These are phyloP conservation scores for Drosophila stalkeri DNA, from an alignment of 2,888 invertebrate genomes.

Conservation along the genomic window DNA sequence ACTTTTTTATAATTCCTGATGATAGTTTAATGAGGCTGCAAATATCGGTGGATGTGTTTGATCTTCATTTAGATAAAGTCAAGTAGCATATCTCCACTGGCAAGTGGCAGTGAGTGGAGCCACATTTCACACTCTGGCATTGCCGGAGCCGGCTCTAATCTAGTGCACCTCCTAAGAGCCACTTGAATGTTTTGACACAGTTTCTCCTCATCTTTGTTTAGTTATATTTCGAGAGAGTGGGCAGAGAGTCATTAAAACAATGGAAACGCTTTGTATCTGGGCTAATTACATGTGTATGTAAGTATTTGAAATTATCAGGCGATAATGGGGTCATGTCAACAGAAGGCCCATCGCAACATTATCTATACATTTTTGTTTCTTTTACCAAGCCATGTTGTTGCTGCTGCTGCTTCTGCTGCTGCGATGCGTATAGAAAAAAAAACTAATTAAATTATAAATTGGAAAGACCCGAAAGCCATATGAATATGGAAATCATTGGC, in stretches of 20 bases:
- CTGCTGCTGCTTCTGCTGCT: conserved; percentile 1
- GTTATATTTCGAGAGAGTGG: conserved; percentile 28
- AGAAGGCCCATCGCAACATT: conserved; percentile 59
- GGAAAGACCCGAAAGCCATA: conserved; percentile 48
- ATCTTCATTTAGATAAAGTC: conserved; percentile 16
- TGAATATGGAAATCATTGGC: conserved; percentile 66
- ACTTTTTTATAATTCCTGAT: not conserved
- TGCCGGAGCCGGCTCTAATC: conserved; percentile 32
- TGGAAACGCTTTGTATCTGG: conserved; percentile 63
- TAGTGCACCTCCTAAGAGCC: conserved; percentile 53
- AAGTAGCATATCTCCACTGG: not conserved
- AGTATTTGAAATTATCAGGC: conserved; percentile 70
- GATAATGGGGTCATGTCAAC: conserved; percentile 77
- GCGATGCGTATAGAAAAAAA: conserved; percentile 42
- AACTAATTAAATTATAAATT: conserved; percentile 70
- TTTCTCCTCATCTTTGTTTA: conserved; percentile 21
- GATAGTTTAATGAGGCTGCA: not conserved
- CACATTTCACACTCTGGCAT: conserved; percentile 29
- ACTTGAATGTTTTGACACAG: conserved; percentile 65
- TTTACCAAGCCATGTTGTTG: conserved; percentile 33
- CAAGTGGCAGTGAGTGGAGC: conserved; percentile 12
- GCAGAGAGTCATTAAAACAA: conserved; percentile 51
- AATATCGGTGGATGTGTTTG: conserved; percentile 20
- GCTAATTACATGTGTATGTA: conserved; percentile 61
- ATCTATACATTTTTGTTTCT: conserved; percentile 46